These are phyloP conservation scores for Chionis minor DNA, from an alignment of 2,113 vertebrate genomes.

Conservation along the genomic window DNA sequence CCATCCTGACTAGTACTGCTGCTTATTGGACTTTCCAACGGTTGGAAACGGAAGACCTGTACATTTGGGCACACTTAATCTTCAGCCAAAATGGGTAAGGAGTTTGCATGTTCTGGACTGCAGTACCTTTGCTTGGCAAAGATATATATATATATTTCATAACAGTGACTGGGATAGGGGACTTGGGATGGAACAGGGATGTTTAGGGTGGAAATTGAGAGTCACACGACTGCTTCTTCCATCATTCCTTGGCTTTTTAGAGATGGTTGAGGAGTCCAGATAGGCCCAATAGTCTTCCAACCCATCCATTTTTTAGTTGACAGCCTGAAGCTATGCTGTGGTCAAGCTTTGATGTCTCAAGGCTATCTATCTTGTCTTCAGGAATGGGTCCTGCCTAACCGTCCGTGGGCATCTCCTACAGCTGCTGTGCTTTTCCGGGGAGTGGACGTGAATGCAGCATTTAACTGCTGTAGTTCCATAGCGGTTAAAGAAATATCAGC, in stretches of 20 bases:
- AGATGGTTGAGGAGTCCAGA: background rate
- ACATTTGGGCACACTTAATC: background rate
- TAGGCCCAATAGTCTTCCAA: background rate
- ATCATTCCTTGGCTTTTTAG: background rate
- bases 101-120: background rate
- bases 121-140: background rate
- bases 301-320: background rate
- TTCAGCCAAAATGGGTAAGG: background rate
- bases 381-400: background rate
- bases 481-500: background rate
- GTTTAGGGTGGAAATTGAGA: background rate
- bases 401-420: background rate
- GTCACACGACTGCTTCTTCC: background rate
- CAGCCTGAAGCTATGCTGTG: background rate
- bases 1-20: background rate
- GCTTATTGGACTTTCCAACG: background rate
- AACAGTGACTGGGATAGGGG: fast-evolving
- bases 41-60: background rate
- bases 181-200: background rate
- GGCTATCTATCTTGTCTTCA: background rate
- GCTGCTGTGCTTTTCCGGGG: background rate
- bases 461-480: background rate
- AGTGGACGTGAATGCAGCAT: fast-evolving
- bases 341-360: background rate
- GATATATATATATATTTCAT: no score